These are phyloP conservation scores for Nasonovia ribisnigri DNA, from an alignment of 2,888 invertebrate species.

Conservation along the genomic window DNA sequence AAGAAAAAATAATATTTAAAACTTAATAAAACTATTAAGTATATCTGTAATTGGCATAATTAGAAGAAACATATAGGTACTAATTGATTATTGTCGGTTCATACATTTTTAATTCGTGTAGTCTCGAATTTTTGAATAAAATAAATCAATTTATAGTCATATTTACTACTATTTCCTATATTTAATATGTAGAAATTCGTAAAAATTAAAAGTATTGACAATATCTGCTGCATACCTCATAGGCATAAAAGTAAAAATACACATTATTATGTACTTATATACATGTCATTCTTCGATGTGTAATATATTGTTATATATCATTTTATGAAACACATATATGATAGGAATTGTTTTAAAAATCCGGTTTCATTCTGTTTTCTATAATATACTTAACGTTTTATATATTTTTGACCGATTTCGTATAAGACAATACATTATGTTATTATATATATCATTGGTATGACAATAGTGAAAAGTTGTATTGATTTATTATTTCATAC, in stretches of 20 bases:
- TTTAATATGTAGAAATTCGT: background rate
- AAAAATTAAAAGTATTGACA: background rate
- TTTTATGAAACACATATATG: constrained; percentile 25
- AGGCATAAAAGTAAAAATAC: background rate
- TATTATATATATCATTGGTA: background rate
- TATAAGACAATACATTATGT: background rate
- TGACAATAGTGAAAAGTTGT: background rate
- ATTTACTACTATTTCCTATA: no score
- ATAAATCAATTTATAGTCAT: background rate
- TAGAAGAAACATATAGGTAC: background rate
- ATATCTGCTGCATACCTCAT: background rate
- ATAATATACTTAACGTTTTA: background rate
- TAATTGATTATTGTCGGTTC: background rate
- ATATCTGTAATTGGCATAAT: background rate
- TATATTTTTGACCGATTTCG: background rate
- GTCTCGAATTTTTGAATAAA: background rate
- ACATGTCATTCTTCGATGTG: background rate
- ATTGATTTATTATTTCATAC: background rate
- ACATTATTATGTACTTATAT: background rate
- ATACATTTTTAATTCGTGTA: background rate
- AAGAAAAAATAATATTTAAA: background rate
- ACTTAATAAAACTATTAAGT: background rate
- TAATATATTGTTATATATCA: background rate
- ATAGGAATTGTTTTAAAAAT: constrained; percentile 1
- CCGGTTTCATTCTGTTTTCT: background rate